These are phyloP conservation scores for Euzophera pinguis DNA, from an alignment of 2,888 invertebrate species.

Conservation along the genomic window DNA sequence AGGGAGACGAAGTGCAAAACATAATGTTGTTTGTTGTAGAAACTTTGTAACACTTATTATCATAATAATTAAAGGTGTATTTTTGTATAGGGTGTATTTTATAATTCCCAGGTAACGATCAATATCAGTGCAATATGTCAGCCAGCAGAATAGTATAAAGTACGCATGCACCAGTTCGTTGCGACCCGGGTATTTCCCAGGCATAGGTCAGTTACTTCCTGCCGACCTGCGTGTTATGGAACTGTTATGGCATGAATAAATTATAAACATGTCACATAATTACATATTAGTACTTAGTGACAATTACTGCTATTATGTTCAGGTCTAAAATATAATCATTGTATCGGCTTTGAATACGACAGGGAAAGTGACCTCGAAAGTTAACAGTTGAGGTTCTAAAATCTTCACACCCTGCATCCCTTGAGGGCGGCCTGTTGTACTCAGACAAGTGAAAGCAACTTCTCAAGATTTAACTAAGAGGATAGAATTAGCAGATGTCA, in stretches of 20 bases:
- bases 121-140: constrained; percentile 53
- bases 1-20: too few species aligned
- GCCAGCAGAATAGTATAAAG: constrained; percentile 37
- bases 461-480: neutral
- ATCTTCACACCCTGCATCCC: constrained; percentile 21
- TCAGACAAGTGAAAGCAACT: constrained; percentile 14
- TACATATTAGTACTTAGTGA: neutral
- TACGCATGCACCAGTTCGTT: constrained; percentile 55
- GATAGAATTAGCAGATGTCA: constrained; percentile 24
- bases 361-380: constrained; percentile 24
- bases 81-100: neutral
- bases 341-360: constrained; percentile 12
- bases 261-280: neutral
- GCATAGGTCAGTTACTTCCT: constrained; percentile 63
- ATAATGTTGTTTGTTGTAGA: too few species aligned
- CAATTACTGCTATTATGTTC: neutral
- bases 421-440: constrained; percentile 8
- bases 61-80: neutral
- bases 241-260: constrained; percentile 11
- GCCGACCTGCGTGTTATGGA: constrained; percentile 26
- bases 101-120: constrained; percentile 30
- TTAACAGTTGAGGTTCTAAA: constrained; percentile 25
- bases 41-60: too few species aligned
- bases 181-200: constrained; percentile 38
- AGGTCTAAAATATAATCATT: neutral